Evolutionary conservation across 92 coral and sea anemone genomes (phyloP), one percentile per base, ranked within the genome.

Genomic region (Epizoanthus stellaris): DNA sequence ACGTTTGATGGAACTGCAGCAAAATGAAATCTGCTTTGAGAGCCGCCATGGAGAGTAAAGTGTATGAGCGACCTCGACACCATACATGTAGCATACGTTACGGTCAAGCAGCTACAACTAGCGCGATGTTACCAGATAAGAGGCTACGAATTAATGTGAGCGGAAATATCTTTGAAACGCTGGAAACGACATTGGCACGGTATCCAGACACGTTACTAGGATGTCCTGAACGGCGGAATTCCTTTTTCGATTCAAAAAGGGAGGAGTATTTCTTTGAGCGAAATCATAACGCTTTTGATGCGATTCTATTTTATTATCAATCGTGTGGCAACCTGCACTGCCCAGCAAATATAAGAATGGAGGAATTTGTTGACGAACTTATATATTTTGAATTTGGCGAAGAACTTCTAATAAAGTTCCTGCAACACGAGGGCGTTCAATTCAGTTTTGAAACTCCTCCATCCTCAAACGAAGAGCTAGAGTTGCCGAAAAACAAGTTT

Each of bases 221-320:
- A 30, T 86, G 88, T 75, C 93, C 91, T 8, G 85, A 76, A 39
- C 92, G 91, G 77, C 87, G 98, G 56, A 75, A 43, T 15, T 77
- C 87, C 57, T 95, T 91, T 76, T 95, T 83, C 86, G 98, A 95
- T 67, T 70, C 89, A 38, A 77, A 20, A 19, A 79, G 91, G 30
- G 85, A 92, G 7, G 98, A 95, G 52, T 95, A 94, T 73, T 93
- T 92, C 73, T 94, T 95, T 81, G 88, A 94, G 64, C 90, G 98
- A 56, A 92, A 96, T 63, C 94, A 95, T 10, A 92, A 90, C 60
- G 98, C 98, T 1, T 96, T 96, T 42, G 98, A 96, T 69, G 95
- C 98, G 2, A 96, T 96, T 71, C 88, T 96, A 10, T 96, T 96
- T 86, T 96, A 92, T 73, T 96, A 96, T 62, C 98, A 96, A 66